A percentile compares a stretch with the other conserved stretches of the same genome.
These are phyloP conservation scores for Diarsia rubi DNA, from an alignment of 2,888 invertebrate species.

Conservation along the genomic window DNA sequence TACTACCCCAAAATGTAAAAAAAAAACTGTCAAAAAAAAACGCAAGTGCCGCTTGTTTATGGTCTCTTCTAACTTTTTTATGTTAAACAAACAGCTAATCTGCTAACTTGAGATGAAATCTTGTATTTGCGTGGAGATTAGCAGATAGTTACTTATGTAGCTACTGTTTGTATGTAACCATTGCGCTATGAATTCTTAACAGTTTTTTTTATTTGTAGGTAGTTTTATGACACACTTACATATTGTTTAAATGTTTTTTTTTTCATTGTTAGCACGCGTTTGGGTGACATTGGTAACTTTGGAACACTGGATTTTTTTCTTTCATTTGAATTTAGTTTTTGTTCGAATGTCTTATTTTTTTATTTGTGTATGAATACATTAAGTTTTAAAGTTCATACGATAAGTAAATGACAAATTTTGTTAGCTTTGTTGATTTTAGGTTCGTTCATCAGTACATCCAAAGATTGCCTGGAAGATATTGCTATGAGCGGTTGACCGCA, in stretches of 20 bases:
- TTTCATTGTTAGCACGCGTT: not conserved
- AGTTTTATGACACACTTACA: too few species aligned
- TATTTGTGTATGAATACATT: not conserved
- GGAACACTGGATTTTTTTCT: not conserved
- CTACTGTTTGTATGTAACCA: slow-evolving; percentile 41
- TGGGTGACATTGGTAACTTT: slow-evolving; percentile 1
- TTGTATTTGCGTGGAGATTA: slow-evolving; percentile 46
- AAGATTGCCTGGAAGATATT: too few species aligned
- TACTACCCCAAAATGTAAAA: not conserved
- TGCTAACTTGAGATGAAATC: slow-evolving; percentile 29
- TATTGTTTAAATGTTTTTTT: not conserved
- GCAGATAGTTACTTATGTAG: slow-evolving; percentile 25
- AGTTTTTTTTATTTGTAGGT: slow-evolving; percentile 14
- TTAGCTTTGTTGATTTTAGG: too few species aligned
- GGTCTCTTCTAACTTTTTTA: slow-evolving; percentile 26
- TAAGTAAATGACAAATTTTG: too few species aligned
- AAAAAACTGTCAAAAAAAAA: not conserved
- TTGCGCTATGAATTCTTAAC: slow-evolving; percentile 17
- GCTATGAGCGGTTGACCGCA: too few species aligned
- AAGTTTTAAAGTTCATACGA: not conserved
- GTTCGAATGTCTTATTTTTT: not conserved
- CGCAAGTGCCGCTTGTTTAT: slow-evolving; percentile 2
- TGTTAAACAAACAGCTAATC: not conserved
- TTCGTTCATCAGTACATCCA: too few species aligned
- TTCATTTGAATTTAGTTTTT: not conserved